phyloP scores from a whole-genome alignment of 2,113 vertebrate species.

The Microtus ochrogaster region DNA sequence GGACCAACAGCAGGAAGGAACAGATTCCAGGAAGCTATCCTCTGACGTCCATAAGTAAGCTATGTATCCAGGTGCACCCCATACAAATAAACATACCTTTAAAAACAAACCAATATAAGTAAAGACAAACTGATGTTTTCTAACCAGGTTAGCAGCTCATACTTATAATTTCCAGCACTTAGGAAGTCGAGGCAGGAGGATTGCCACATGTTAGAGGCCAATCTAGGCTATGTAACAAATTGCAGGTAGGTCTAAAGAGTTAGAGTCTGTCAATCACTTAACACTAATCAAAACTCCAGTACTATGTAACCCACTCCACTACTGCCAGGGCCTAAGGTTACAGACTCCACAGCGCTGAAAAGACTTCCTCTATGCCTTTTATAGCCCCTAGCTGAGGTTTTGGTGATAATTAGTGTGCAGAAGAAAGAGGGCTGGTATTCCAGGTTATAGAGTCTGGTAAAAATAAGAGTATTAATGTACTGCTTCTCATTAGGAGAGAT shows the following conservation, averaged over 20 bases:
- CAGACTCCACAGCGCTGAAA: not conserved
- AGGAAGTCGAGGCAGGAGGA: not conserved
- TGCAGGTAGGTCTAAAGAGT: not conserved
- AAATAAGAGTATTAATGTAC: not conserved
- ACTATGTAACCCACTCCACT: not conserved
- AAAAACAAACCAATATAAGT: not conserved
- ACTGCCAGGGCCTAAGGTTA: not conserved
- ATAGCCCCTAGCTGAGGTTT: slow-evolving; percentile 7
- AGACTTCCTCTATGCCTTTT: not conserved
- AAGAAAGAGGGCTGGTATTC: not conserved
- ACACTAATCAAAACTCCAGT: not conserved
- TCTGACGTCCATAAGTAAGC: not conserved
- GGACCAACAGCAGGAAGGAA: too few relatives aligned
- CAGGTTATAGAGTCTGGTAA: slow-evolving; percentile 30
- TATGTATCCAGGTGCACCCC: not conserved
- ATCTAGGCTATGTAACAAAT: not conserved
- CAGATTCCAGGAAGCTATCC: not conserved
- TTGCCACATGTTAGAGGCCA: not conserved
- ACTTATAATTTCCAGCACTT: not conserved
- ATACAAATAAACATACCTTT: not conserved
- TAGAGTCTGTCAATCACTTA: not conserved
- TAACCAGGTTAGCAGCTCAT: not conserved
- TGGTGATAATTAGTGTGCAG: not conserved
- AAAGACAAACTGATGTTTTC: not conserved
- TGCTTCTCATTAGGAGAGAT: not conserved